A percentile compares a stretch with the other conserved stretches of the same genome.
Conservation (phyloP, 1,140 invertebrate species). For the Sinella curviseta region DNA sequence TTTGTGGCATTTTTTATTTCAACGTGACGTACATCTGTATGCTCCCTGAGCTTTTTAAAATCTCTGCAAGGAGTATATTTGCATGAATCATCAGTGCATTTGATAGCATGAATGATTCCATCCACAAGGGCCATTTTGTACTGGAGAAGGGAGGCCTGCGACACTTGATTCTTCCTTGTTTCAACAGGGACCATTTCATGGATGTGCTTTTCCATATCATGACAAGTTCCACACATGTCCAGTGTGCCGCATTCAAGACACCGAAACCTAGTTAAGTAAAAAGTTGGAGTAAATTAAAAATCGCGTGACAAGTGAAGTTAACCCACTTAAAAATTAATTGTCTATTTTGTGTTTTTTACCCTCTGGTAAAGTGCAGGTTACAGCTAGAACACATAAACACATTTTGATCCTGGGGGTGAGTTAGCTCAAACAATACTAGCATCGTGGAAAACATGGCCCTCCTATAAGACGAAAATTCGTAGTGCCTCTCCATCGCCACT, state of each 20-base stretch:
- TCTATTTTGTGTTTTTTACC: too few species aligned
- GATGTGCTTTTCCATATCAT: neutral
- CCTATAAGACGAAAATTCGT: slow-evolving; percentile 94
- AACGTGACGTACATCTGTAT: neutral
- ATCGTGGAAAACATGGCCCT: slow-evolving; percentile 94
- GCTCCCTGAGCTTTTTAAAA: neutral
- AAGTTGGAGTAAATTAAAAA: too few species aligned
- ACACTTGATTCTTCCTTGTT: neutral
- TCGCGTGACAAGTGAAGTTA: too few species aligned
- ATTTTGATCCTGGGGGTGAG: slow-evolving; percentile 91
- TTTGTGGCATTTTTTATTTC: too few species aligned
- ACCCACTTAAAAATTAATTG: too few species aligned
- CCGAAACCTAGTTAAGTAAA: neutral
- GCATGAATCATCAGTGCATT: neutral
- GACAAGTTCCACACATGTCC: neutral
- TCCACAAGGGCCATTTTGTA: neutral
- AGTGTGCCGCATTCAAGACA: neutral
- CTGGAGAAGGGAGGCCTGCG: neutral
- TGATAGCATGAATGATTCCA: neutral
- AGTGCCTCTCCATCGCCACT: slow-evolving; percentile 94
- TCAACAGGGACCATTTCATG: neutral
- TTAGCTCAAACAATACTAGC: slow-evolving; percentile 95
- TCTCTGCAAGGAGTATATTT: neutral
- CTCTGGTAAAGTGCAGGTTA: slow-evolving; percentile 88
- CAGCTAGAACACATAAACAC: slow-evolving; percentile 98